These are phyloP conservation scores for Tragelaphus imberbis DNA, from an alignment of 2,113 vertebrate species.

Conservation along the genomic window DNA sequence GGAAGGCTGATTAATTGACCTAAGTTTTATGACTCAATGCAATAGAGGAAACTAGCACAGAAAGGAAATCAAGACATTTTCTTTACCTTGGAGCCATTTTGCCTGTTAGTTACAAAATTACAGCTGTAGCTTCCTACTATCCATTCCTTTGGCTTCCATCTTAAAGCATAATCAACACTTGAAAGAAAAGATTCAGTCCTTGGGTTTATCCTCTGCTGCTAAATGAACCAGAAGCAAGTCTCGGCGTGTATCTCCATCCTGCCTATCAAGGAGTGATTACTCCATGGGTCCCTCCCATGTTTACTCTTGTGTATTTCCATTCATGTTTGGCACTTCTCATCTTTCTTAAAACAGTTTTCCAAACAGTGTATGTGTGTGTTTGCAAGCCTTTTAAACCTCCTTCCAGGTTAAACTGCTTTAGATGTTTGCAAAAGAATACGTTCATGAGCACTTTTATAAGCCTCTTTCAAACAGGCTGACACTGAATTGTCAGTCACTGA, in stretches of 20 bases:
- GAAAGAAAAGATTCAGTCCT: background rate
- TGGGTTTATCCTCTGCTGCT: background rate
- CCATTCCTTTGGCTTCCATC: background rate
- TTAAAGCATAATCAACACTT: background rate
- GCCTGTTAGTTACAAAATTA: background rate
- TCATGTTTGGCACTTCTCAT: background rate
- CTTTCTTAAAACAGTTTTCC: slow-evolving; percentile 6
- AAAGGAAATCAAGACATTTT: background rate
- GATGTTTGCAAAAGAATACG: background rate
- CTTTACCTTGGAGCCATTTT: background rate
- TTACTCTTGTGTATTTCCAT: background rate
- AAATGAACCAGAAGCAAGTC: background rate
- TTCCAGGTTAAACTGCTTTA: background rate
- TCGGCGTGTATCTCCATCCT: background rate
- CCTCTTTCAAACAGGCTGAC: background rate
- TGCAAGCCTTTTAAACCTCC: background rate
- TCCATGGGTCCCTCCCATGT: background rate
- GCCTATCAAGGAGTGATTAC: background rate
- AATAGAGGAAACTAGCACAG: background rate
- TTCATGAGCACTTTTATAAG: background rate
- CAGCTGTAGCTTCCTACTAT: background rate
- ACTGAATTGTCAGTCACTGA: background rate
- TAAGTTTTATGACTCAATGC: background rate
- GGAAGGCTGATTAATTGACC: background rate
- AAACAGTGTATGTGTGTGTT: background rate